A percentile compares a stretch with the other conserved stretches of the same genome.
These are phyloP conservation scores for Clivina fossor DNA, from an alignment of 2,888 invertebrate genomes.

Conservation along the genomic window DNA sequence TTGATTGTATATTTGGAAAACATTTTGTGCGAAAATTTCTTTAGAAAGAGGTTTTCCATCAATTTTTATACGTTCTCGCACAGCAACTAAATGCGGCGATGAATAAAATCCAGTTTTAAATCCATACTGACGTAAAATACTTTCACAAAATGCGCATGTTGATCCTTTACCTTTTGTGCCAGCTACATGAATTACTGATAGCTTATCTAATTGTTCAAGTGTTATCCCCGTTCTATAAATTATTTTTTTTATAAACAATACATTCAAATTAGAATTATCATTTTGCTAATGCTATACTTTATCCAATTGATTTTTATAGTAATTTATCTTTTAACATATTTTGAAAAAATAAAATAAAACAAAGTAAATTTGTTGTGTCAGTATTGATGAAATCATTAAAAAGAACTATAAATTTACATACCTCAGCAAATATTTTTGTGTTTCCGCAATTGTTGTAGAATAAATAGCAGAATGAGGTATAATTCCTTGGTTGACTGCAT, in stretches of 20 bases:
- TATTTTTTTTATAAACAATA: too few relatives aligned
- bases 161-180: slow-evolving; percentile 99
- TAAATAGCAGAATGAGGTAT: slow-evolving; percentile 49
- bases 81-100: slow-evolving; percentile 92
- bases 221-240: slow-evolving; percentile 63
- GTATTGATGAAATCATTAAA: neutral
- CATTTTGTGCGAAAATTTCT: slow-evolving; percentile 72
- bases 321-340: neutral
- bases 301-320: too few relatives aligned
- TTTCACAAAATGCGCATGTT: slow-evolving; percentile 90
- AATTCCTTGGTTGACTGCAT: slow-evolving; percentile 50
- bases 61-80: slow-evolving; percentile 88
- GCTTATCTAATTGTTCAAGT: slow-evolving; percentile 65
- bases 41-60: slow-evolving; percentile 78
- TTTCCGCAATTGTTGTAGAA: slow-evolving; percentile 50
- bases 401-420: slow-evolving; percentile 40
- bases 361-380: neutral
- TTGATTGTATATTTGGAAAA: slow-evolving; percentile 77
- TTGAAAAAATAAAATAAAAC: slow-evolving; percentile 2
- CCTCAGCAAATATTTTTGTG: slow-evolving; percentile 60
- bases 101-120: slow-evolving; percentile 91
- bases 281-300: too few relatives aligned
- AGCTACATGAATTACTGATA: slow-evolving; percentile 90
- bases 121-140: slow-evolving; percentile 81
- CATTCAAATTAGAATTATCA: too few relatives aligned